These are phyloP conservation scores for Drosophila watanabei DNA, from an alignment of 1,140 invertebrate species.

Conservation along the genomic window DNA sequence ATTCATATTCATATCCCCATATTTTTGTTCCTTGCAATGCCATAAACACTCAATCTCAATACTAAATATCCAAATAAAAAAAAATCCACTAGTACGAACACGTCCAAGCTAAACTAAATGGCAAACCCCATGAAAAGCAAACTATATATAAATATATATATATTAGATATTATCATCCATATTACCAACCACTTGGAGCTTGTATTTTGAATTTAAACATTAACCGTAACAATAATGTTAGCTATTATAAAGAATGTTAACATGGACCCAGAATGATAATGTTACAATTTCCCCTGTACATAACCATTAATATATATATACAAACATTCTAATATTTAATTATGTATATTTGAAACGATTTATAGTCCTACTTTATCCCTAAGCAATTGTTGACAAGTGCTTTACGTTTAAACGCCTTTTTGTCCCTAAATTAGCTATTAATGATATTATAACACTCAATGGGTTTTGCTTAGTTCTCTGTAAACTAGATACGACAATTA, in stretches of 20 bases:
- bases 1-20: neutral
- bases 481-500: conserved; percentile 42
- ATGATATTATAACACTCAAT: conserved; percentile 15
- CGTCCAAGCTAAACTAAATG: conserved; percentile 66
- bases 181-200: conserved; percentile 67
- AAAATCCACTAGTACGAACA: conserved; percentile 46
- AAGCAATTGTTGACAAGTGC: conserved; percentile 80
- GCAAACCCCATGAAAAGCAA: conserved; percentile 42
- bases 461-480: conserved; percentile 33
- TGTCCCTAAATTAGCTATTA: conserved; percentile 56
- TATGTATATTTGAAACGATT: conserved; percentile 40
- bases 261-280: conserved; percentile 50
- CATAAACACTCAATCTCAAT: conserved; percentile 12
- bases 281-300: conserved; percentile 47
- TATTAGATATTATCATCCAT: conserved; percentile 62
- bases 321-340: conserved; percentile 29
- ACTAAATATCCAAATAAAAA: conserved; percentile 25
- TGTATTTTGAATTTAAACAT: conserved; percentile 79
- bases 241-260: conserved; percentile 63
- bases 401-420: conserved; percentile 71
- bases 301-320: conserved; percentile 42
- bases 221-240: conserved; percentile 50
- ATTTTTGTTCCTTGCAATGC: neutral
- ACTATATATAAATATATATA: conserved; percentile 46
- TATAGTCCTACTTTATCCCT: conserved; percentile 49